Base-by-base conservation (phyloP, 1,140 invertebrate species). In the Drosophila pallidifrons region DNA sequence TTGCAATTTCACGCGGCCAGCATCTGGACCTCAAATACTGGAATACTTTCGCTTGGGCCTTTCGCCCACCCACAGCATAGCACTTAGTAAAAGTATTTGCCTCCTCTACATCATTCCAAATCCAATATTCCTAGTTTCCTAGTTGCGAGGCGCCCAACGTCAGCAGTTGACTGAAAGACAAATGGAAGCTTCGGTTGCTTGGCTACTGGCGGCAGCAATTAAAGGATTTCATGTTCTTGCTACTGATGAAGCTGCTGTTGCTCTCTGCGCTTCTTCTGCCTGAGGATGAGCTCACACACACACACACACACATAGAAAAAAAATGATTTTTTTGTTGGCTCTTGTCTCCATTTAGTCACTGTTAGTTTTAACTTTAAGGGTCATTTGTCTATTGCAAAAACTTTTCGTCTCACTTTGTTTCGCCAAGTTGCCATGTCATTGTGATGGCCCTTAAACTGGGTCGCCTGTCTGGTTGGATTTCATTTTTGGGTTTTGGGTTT, bases 341-440 rank as follows among this genome's bases (percentile, higher is more conserved):
- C 59, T 79, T 88, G 83, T 75, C 74, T 83, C 73, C 85, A 88
- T 88, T 88, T 88, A 88, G 85, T 88, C 83, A 89, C 83, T 88
- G 83, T 88, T 88, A 78, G 83, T 88, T 88, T 80, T 79, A 89
- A 89, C 80, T 88, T 80, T 81, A 70, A 72, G 85, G 77, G 80
- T 88, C 85, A 88, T 88, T 88, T 88, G 83, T 88, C 83, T 88
- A 68, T 76, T 76, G 75, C 63, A 10, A 79, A 25, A 86, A 82
- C 69, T 86, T 86, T 78, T 80, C 73, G 77, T 88, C 77, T 89
- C 80, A 88, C 85, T 89, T 89, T 88, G 81, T 87, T 86, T 86
- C 66, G 82, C 82, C 82, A 85, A 85, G 63, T 85, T 88, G 77
- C 70, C 82, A 80, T 88, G 83, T 87, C 83, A 87, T 73, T 65